Percentiles rank a stretch among this genome's conserved stretches.
These are phyloP conservation scores for Phalacrocorax carbo DNA, from an alignment of 2,113 vertebrate genomes.

Conservation along the genomic window DNA sequence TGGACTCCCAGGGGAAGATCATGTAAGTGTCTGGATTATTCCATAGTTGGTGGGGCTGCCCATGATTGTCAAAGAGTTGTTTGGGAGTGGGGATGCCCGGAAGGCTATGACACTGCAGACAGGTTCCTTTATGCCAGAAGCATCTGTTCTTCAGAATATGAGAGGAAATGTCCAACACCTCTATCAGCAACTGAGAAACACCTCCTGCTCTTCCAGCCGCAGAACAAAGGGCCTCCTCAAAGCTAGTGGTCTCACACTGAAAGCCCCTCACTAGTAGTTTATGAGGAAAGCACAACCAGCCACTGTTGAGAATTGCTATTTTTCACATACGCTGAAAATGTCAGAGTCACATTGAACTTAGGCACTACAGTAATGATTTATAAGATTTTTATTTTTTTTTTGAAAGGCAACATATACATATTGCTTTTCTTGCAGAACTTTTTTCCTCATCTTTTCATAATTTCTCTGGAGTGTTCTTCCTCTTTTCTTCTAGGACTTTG, in stretches of 20 bases:
- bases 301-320: neutral
- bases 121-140: fast-evolving
- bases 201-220: neutral
- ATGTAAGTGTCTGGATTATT: neutral
- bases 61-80: neutral
- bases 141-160: neutral
- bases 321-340: neutral
- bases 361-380: neutral
- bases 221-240: neutral
- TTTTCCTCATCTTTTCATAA: conserved; percentile 43
- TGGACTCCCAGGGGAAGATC: neutral
- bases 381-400: too few species aligned
- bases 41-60: neutral
- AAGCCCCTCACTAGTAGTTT: fast-evolving
- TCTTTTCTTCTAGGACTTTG: neutral
- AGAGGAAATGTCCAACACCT: neutral
- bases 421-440: conserved; percentile 52
- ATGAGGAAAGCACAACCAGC: neutral
- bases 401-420: conserved; percentile 10
- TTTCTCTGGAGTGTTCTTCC: neutral
- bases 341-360: neutral
- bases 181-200: neutral
- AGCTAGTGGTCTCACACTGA: neutral
- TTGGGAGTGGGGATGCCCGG: neutral
- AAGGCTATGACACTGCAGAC: neutral